Conservation (phyloP, 2,797 vertebrate genomes). For the Podarcis lilfordi region DNA sequence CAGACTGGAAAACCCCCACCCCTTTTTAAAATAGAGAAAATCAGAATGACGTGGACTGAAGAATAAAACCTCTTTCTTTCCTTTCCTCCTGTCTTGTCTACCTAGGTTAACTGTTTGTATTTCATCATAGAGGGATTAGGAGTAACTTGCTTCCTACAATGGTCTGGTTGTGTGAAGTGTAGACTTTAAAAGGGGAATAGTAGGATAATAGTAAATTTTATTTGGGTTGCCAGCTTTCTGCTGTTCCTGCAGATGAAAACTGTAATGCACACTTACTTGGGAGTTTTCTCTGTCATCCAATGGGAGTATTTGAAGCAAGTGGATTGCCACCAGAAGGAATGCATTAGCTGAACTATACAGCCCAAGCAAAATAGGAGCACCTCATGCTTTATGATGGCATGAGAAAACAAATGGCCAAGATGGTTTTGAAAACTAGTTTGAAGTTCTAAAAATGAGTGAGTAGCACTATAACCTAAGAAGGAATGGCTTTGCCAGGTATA, state of each 20-base stretch:
- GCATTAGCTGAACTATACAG: background rate
- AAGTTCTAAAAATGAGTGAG: background rate
- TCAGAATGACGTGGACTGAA: background rate
- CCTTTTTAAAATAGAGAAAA: background rate
- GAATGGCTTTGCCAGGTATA: background rate
- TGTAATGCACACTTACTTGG: background rate
- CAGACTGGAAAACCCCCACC: background rate
- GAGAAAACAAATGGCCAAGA: background rate
- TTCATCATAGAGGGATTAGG: background rate
- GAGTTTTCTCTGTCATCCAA: background rate
- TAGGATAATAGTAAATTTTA: background rate
- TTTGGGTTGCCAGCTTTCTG: background rate
- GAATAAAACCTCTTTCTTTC: background rate
- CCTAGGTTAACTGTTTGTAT: background rate
- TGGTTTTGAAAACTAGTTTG: background rate
- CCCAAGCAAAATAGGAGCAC: background rate
- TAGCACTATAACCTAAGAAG: background rate
- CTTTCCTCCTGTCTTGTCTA: slow-evolving; percentile 16
- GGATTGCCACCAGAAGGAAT: background rate
- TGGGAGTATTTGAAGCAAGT: background rate
- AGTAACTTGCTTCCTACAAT: background rate
- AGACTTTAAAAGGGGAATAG: background rate
- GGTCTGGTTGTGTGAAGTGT: background rate
- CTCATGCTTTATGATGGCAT: background rate
- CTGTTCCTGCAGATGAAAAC: background rate